phyloP scores from a whole-genome alignment of 2,797 vertebrate genomes.

The Melanotaenia pygmaea region DNA sequence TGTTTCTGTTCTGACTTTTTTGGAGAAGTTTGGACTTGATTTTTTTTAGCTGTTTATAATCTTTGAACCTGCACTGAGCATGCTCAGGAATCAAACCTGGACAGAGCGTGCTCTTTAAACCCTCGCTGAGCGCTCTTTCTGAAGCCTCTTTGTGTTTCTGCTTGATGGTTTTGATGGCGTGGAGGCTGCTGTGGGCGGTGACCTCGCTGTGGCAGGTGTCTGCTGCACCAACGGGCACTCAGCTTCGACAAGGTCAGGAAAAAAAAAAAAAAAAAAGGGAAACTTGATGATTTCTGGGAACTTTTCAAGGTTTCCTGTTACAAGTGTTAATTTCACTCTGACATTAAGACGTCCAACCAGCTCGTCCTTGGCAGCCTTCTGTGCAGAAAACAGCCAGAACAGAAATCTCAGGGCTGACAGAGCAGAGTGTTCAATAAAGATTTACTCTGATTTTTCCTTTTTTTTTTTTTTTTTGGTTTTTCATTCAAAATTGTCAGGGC shows the following conservation, averaged over 20 bases:
- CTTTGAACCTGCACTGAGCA: neutral
- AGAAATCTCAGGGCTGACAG: slow-evolving; percentile 30
- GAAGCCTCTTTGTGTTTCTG: slow-evolving; percentile 57
- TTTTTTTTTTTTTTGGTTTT: neutral
- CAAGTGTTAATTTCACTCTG: slow-evolving; percentile 37
- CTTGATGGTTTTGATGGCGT: slow-evolving; percentile 59
- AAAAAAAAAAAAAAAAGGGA: slow-evolving; percentile 13
- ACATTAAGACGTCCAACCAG: slow-evolving; percentile 35
- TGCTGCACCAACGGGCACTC: slow-evolving; percentile 20
- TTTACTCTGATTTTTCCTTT: slow-evolving; percentile 14
- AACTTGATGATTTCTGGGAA: slow-evolving; percentile 22
- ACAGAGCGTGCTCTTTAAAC: neutral
- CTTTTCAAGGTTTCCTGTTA: slow-evolving; percentile 57
- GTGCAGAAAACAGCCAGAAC: slow-evolving; percentile 41
- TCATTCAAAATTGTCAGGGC: slow-evolving; percentile 6
- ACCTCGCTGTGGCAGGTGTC: slow-evolving; percentile 59
- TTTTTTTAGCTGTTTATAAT: neutral
- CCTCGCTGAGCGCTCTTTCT: slow-evolving; percentile 9
- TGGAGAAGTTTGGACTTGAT: neutral
- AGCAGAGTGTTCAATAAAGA: slow-evolving; percentile 5
- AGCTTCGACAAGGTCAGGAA: slow-evolving; percentile 46
- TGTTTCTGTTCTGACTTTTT: neutral
- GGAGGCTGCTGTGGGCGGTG: slow-evolving; percentile 43
- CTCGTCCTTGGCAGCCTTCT: slow-evolving; percentile 56
- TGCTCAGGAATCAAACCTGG: neutral